Conservation (phyloP, 92 coral and sea anemone species). For the Zoanthus sansibaricus region DNA sequence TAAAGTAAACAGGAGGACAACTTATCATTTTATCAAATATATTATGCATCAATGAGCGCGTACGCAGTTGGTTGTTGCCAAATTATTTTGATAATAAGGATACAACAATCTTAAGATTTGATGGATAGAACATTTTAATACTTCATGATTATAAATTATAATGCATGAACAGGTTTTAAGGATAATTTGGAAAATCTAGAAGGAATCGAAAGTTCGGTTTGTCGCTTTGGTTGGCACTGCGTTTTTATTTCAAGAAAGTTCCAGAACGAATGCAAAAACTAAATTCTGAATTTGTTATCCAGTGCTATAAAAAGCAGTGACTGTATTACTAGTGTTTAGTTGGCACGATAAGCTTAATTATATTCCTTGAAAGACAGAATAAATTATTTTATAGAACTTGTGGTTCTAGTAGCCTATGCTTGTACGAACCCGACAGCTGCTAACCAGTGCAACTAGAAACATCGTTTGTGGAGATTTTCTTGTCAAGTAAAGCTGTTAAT, state of each 20-base stretch:
- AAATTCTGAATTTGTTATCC: background rate
- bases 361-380: background rate
- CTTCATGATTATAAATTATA: background rate
- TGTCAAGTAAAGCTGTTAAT: background rate
- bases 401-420: too few species aligned
- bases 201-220: background rate
- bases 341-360: too few species aligned
- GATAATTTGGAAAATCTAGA: background rate
- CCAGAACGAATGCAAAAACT: background rate
- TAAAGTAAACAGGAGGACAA: background rate
- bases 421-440: background rate
- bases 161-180: background rate
- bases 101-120: background rate
- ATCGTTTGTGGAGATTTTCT: constrained; percentile 17
- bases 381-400: background rate
- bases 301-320: background rate
- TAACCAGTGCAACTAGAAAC: background rate
- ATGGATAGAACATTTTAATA: background rate
- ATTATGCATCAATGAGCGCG: background rate
- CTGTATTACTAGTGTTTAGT: background rate
- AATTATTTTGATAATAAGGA: background rate
- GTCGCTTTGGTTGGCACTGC: background rate
- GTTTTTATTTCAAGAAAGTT: constrained; percentile 1
- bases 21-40: background rate
- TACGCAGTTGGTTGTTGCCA: background rate